Evolutionary conservation across 2,797 vertebrate species (phyloP), one percentile per base, ranked within the genome.

Genomic region (Protosalanx chinensis): DNA sequence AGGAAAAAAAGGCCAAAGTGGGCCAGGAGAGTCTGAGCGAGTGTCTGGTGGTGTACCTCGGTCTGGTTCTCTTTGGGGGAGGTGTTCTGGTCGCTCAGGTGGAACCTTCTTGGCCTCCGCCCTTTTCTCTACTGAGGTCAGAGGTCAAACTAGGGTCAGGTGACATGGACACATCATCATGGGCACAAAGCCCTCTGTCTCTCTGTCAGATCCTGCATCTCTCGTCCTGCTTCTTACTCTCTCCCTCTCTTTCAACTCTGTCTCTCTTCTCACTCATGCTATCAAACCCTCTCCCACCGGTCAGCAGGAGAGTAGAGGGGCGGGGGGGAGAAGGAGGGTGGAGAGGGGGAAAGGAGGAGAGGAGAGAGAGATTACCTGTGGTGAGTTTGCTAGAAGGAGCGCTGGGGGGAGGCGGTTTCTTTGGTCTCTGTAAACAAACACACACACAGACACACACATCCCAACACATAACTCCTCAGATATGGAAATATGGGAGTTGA

Each of bases 361-460:
- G 6, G 13, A 61, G 20, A 7, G 16, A 32, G 1, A 1, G 8
- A 65, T 93, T 94, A 97, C 97, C 96, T 95, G 94, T 79, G 79
- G 85, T 88, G 92, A 93, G 93, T 86, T 98, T 99, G 71, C 92
- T 85, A 49, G 92, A 82, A 12, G 96, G 94, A 62, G 95, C 93
- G 16, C 93, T 94, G 29, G 97, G 97, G 78, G 97, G 97, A 60
- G 97, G 97, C 0, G 97, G 97, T 83, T 99, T 99, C 94, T 96
- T 98, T 85, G 97, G 97, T 93, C 97, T 97, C 97, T 99, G 90
- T 60, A 92, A 91, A 79, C 62, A 77, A 41, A 81, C 56, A 66
- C 10, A 27, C 13, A 41, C 62, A 66, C 51, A 56, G 69, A 76
- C 77, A 70, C 76, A 72, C 20, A 60, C 70, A 68, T 60, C 67